Evolutionary conservation across 2,888 invertebrate species (phyloP).

Genomic region (Geophilus truncorum): DNA sequence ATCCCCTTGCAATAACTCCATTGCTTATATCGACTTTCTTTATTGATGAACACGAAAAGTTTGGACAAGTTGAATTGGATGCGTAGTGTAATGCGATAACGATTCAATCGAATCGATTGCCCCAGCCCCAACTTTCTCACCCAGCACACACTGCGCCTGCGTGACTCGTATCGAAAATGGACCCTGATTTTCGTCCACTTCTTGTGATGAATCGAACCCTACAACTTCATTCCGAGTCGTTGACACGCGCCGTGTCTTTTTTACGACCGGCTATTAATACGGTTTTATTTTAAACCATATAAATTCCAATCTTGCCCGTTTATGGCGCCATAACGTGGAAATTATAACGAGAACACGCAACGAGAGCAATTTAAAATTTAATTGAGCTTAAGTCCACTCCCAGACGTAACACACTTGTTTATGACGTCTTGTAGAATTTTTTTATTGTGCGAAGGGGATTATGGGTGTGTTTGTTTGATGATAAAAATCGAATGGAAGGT

Average conservation of each 20-base stretch:
- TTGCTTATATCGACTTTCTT: background rate
- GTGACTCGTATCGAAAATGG: background rate
- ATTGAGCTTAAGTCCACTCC: background rate
- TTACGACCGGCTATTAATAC: background rate
- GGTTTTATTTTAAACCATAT: background rate
- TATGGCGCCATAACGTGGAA: background rate
- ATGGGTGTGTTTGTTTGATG: background rate
- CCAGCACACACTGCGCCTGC: background rate
- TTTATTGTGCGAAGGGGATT: background rate
- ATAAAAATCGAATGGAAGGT: background rate
- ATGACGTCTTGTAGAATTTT: background rate
- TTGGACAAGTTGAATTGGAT: background rate
- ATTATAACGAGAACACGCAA: background rate
- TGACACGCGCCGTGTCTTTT: background rate
- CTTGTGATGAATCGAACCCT: background rate
- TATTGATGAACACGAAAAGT: background rate
- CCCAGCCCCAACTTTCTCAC: background rate
- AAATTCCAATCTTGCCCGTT: background rate
- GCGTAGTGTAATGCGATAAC: background rate
- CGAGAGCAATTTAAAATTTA: background rate
- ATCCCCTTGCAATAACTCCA: too few relatives aligned
- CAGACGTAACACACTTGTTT: background rate
- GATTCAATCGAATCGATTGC: background rate
- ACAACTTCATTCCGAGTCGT: background rate
- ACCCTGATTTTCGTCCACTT: background rate